phyloP scores from a whole-genome alignment of 2,888 invertebrate species.

The Drosophila flavopinicola region DNA sequence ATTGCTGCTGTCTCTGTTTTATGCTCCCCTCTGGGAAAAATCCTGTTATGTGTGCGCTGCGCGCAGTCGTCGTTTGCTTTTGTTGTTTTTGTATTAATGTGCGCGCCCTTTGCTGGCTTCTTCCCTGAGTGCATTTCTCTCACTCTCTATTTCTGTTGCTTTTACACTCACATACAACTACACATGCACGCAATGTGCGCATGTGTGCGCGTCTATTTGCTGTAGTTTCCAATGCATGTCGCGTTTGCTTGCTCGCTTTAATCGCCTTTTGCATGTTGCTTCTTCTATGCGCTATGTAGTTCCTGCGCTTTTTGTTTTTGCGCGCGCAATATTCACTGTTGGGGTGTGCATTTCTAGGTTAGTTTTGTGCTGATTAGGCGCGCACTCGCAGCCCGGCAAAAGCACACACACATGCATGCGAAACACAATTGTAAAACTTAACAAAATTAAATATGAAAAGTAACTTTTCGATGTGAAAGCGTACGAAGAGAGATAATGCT shows the following conservation, averaged over 20 bases:
- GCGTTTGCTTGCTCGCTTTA: constrained; percentile 35
- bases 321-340: constrained; percentile 44
- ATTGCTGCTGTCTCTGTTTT: constrained; percentile 25
- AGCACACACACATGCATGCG: not conserved
- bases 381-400: constrained; percentile 31
- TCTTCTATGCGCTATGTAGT: constrained; percentile 32
- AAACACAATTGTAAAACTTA: constrained; percentile 16
- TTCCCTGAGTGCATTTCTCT: constrained; percentile 24
- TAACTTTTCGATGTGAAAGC: constrained; percentile 4
- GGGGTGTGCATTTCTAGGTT: constrained; percentile 51
- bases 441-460: constrained; percentile 2
- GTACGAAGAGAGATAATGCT: not conserved
- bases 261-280: constrained; percentile 27
- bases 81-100: constrained; percentile 35
- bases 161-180: constrained; percentile 11
- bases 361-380: constrained; percentile 53
- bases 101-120: constrained; percentile 68
- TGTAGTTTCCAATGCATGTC: constrained; percentile 43
- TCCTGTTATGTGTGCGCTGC: constrained; percentile 54
- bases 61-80: constrained; percentile 24
- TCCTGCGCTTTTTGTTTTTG: constrained; percentile 26
- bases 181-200: not conserved
- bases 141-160: constrained; percentile 12
- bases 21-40: constrained; percentile 34
- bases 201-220: constrained; percentile 22